Base-by-base conservation (phyloP, 2,113 vertebrate species). In the Arothron firmamentum region DNA sequence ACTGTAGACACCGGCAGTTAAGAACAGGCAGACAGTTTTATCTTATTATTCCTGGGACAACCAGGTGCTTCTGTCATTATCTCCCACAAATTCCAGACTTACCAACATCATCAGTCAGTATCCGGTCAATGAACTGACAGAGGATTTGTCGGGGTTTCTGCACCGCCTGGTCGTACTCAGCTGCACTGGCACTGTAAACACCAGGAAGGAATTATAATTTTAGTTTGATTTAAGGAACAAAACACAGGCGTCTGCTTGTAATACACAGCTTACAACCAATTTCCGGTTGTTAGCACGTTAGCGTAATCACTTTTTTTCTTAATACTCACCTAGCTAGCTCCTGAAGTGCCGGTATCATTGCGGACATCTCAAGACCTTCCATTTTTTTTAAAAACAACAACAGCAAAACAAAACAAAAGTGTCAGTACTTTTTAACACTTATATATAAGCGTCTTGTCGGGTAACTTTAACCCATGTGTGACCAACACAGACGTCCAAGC, bases 141-240 rank as follows among this genome's bases (percentile, higher is more conserved):
- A 99, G 93, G 79, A 99, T 99, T 85, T 95, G 94, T 80, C 97
- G 93, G 53, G 97, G 96, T 72, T 96, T 98, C 88, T 94, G 94
- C 43, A 96, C 97, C 59, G 93, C 90, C 6, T 78, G 77, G 51
- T 92, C 91, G 81, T 99, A 99, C 18, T 93, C 93, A 18, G 90
- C 92, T 14, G 94, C 89, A 63, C 79, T 84, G 72, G 95, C 92
- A 72, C 97, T 98, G 78, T 4, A 74, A 84, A 92, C 75, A 82
- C 87, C 52, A 50, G 56, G 50, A 34, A 7, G n/a, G 52, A 28
- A 28, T 23, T n/a, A 6, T 47, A 1, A 47, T 47, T 6, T 47
- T 16, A n/a, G 6, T 17, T 17, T 9, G 1, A 7, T 1, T n/a
- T 5, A 47, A 17, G 34, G 11, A 38, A 38, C 34, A 3, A 38